A percentile compares a stretch with the other conserved stretches of the same genome.
These are phyloP conservation scores for Rosalia funebris DNA, from an alignment of 2,888 invertebrate species.

Conservation along the genomic window DNA sequence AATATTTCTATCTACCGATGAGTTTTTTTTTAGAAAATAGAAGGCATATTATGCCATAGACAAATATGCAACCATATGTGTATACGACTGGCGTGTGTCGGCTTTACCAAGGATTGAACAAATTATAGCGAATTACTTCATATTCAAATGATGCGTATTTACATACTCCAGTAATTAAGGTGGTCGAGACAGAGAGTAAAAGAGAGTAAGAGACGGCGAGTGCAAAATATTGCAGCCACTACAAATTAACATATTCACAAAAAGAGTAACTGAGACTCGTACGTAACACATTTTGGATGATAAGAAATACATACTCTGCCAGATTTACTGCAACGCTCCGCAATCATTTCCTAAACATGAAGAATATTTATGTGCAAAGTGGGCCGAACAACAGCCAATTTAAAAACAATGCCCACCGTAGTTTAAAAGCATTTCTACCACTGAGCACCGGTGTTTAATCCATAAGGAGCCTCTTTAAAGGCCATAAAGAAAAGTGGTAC, in stretches of 20 bases:
- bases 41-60: too few relatives aligned
- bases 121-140: constrained; percentile 50
- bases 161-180: constrained; percentile 62
- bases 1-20: too few relatives aligned
- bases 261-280: constrained; percentile 49
- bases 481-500: too few relatives aligned
- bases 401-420: neutral
- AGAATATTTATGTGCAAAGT: constrained; percentile 52
- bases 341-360: constrained; percentile 50
- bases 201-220: constrained; percentile 42
- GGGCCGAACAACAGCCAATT: neutral
- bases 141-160: constrained; percentile 60
- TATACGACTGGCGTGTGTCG: constrained; percentile 47
- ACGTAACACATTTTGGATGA: constrained; percentile 55
- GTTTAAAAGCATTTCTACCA: too few relatives aligned
- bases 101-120: constrained; percentile 56
- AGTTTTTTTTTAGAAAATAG: too few relatives aligned
- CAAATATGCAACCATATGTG: constrained; percentile 56
- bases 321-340: constrained; percentile 50
- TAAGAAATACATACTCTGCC: constrained; percentile 53
- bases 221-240: constrained; percentile 54
- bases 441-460: too few relatives aligned
- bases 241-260: constrained; percentile 56
- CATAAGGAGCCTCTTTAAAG: too few relatives aligned
- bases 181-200: constrained; percentile 51